Evolutionary conservation across 2,113 vertebrate species (phyloP), one percentile per base, ranked within the genome.

Genomic region (Cebus imitator): DNA sequence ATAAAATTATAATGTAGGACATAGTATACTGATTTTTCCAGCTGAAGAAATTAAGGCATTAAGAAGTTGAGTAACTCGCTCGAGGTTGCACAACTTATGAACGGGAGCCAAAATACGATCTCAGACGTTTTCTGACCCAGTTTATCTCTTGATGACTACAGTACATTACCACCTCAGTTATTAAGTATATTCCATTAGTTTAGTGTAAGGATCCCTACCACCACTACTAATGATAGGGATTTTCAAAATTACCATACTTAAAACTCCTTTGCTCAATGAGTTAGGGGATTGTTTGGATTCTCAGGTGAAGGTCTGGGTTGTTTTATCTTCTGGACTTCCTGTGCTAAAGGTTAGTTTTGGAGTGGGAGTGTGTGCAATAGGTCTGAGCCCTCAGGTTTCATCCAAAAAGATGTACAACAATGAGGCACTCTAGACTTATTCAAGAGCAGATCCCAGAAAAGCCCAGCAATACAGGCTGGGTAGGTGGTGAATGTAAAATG

Each of bases 381-480:
- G 40, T 35, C 25, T 20, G 21, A 45, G 9, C 0, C 13, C 30
- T 61, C 27, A 64, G 48, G 2, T 32, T 83, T 78, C 70, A 78
- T 35, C 2, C n/a, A 17, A 66, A 76, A n/a, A 70, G 6, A 21
- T 58, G 12, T 18, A 50, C 21, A 79, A 16, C 21, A 50, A 48
- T 5, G 6, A 64, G 25, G 2, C 5, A 12, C 18, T 70, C 0
- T 12, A 72, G 21, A 45, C 12, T 64, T 4, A 6, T 35, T 52
- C 17, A 64, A 45, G 5, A 2, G 6, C n/a, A 21, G 45, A 40
- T 5, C 13, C 8, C 21, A 48, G 32, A 75, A 55, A 61, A 83
- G 5, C 35, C 35, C n/a, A 40, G 21, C 30, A 30, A 6, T 32
- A 3, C 0, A 13, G 1, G 30, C 16, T n/a, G 5, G 12, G 17